phyloP scores from a whole-genome alignment of 2,113 vertebrate species.

The Periophthalmodon schlosseri region DNA sequence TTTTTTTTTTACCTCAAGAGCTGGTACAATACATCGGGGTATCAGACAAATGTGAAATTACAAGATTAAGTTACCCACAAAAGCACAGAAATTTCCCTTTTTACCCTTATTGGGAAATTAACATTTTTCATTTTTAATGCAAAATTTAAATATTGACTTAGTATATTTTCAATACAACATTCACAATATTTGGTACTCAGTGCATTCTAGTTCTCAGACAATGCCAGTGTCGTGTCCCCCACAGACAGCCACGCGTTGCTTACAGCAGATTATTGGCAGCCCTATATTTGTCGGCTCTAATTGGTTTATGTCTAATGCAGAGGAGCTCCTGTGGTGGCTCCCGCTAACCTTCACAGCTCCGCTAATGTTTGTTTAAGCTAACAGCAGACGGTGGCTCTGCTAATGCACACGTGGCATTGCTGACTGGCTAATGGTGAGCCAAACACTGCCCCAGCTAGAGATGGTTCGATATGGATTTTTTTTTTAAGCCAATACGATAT shows the following conservation, averaged over 20 bases:
- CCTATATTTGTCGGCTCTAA: constrained; percentile 67
- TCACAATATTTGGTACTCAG: too few species aligned
- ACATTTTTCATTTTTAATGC: too few species aligned
- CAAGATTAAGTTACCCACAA: too few species aligned
- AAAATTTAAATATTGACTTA: too few species aligned
- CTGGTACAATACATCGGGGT: too few species aligned
- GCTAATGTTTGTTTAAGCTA: background rate
- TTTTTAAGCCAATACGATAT: too few species aligned
- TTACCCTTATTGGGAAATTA: too few species aligned
- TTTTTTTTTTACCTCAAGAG: too few species aligned
- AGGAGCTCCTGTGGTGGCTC: constrained; percentile 20
- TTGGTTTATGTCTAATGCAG: constrained; percentile 53
- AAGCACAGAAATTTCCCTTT: too few species aligned
- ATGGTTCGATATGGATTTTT: too few species aligned
- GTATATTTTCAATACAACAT: too few species aligned
- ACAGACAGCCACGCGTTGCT: constrained; percentile 6
- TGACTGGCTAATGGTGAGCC: background rate
- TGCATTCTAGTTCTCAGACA: background rate
- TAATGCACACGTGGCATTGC: background rate
- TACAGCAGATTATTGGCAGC: constrained; percentile 53
- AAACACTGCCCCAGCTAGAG: background rate
- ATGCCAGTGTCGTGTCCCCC: background rate
- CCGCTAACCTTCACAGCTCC: constrained; percentile 1
- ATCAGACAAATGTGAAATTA: too few species aligned
- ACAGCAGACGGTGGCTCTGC: background rate